Evolutionary conservation across 2,888 invertebrate species (phyloP).

Genomic region (Agrypnus murinus): DNA sequence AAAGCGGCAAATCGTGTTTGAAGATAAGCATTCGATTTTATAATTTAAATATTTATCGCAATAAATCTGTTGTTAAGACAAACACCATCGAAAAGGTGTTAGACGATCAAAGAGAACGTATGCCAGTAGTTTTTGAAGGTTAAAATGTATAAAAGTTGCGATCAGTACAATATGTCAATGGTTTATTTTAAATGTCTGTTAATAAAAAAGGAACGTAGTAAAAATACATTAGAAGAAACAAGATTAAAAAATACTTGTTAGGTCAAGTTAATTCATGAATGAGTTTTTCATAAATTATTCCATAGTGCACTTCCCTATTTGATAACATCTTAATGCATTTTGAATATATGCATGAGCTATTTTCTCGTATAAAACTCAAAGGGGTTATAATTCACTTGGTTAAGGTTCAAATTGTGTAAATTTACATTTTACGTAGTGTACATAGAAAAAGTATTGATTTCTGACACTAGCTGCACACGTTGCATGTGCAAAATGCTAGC

Average conservation of each 20-base stretch:
- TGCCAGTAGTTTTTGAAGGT: conserved; percentile 36
- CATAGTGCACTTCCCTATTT: conserved; percentile 21
- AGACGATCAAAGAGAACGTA: conserved; percentile 41
- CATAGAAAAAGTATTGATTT: too few species aligned
- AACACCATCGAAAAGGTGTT: conserved; percentile 40
- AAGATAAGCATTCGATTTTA: conserved; percentile 35
- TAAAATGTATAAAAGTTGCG: too few species aligned
- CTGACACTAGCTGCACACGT: too few species aligned
- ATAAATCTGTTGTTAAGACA: conserved; percentile 29
- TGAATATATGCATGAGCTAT: conserved; percentile 14
- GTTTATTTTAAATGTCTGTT: too few species aligned
- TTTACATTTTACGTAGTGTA: neutral
- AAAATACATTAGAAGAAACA: too few species aligned
- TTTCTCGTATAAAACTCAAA: neutral
- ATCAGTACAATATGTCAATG: neutral
- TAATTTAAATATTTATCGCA: conserved; percentile 47
- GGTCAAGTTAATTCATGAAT: conserved; percentile 10
- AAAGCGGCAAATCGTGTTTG: conserved; percentile 26
- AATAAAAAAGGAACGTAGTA: too few species aligned
- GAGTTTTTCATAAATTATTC: conserved; percentile 25
- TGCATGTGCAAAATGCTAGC: too few species aligned
- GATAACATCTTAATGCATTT: conserved; percentile 30
- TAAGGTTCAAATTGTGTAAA: conserved; percentile 4
- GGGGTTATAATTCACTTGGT: conserved; percentile 10
- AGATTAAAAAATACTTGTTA: too few species aligned